Evolutionary conservation across 2,113 vertebrate genomes (phyloP).

Genomic region (Perccottus glenii): DNA sequence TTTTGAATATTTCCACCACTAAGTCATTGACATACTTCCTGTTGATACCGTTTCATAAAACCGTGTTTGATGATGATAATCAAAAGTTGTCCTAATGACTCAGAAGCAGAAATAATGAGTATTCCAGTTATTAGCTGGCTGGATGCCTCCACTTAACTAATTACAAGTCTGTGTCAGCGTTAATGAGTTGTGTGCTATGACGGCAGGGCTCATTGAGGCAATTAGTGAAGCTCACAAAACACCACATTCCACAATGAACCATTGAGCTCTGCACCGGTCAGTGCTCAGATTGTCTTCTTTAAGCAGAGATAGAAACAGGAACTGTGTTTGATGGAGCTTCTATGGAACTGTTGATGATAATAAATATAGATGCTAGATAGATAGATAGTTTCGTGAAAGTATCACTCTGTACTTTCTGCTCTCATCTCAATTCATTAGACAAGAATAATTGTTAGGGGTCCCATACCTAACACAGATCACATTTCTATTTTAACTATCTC

Average conservation of each 20-base stretch:
- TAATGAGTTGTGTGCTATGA: slow-evolving; percentile 58
- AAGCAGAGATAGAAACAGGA: too few relatives aligned
- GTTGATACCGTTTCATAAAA: slow-evolving; percentile 15
- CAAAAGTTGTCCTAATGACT: slow-evolving; percentile 44
- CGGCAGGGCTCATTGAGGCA: slow-evolving; percentile 53
- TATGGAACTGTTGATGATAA: too few relatives aligned
- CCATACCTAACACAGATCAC: too few relatives aligned
- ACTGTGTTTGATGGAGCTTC: not conserved
- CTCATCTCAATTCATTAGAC: too few relatives aligned
- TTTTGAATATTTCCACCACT: slow-evolving; percentile 7
- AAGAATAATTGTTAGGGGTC: too few relatives aligned
- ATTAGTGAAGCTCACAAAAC: slow-evolving; percentile 50
- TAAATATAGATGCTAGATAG: too few relatives aligned
- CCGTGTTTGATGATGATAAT: slow-evolving; percentile 37
- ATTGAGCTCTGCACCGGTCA: slow-evolving; percentile 45
- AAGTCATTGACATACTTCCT: not conserved
- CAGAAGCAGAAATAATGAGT: slow-evolving; percentile 60
- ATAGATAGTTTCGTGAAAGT: too few relatives aligned
- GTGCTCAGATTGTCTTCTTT: too few relatives aligned
- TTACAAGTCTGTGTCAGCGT: slow-evolving; percentile 62
- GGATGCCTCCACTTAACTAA: slow-evolving; percentile 66
- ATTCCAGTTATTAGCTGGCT: slow-evolving; percentile 51
- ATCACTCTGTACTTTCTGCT: too few relatives aligned
- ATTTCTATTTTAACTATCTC: too few relatives aligned
- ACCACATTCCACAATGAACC: slow-evolving; percentile 26